These are phyloP conservation scores for Aphrophora alni DNA, from an alignment of 2,888 invertebrate species.

Conservation along the genomic window DNA sequence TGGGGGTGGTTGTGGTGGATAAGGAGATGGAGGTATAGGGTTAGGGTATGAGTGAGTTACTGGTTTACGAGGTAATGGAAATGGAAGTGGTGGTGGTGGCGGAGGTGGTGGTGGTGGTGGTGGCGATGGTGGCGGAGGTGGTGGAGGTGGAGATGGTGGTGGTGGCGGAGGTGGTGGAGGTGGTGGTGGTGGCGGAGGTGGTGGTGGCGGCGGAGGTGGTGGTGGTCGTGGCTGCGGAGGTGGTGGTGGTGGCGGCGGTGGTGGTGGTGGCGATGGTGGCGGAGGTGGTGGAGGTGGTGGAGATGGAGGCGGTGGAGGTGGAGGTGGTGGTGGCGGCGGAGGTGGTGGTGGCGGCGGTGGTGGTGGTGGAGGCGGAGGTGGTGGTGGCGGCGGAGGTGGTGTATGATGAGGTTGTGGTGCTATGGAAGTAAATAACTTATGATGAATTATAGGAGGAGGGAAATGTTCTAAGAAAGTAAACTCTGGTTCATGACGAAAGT, in stretches of 20 bases:
- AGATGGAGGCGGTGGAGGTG: too few relatives aligned
- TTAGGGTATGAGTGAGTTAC: not conserved
- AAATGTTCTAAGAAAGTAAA: too few relatives aligned
- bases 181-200: not conserved
- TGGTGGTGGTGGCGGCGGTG: not conserved
- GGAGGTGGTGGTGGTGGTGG: not conserved
- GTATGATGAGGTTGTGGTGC: too few relatives aligned
- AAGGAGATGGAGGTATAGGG: not conserved
- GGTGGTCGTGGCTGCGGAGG: not conserved
- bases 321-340: too few relatives aligned
- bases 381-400: too few relatives aligned
- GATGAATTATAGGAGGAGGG: too few relatives aligned
- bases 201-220: not conserved
- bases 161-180: not conserved
- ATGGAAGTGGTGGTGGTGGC: not conserved
- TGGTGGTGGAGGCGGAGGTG: too few relatives aligned
- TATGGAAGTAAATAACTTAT: too few relatives aligned
- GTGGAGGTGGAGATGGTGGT: not conserved
- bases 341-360: too few relatives aligned
- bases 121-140: not conserved
- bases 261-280: not conserved
- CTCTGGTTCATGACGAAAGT: too few relatives aligned
- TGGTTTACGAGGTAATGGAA: not conserved
- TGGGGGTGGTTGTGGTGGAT: not conserved
- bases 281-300: too few relatives aligned